phyloP scores from a whole-genome alignment of 2,888 invertebrate genomes.

The Uropetala carovei region DNA sequence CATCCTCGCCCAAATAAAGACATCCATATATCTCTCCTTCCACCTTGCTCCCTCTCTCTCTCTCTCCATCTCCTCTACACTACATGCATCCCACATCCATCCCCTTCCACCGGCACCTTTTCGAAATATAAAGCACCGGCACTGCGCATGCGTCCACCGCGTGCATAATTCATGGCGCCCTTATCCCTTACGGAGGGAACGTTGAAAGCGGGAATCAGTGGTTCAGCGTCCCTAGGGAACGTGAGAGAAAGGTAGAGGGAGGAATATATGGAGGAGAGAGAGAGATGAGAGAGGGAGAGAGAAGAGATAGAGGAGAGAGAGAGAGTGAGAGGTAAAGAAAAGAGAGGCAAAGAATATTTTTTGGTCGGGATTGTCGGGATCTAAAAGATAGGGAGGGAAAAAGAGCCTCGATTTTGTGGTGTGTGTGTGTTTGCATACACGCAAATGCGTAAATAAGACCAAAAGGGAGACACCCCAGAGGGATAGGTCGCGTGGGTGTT shows the following conservation, averaged over 20 bases:
- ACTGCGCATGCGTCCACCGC: background rate
- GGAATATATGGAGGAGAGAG: background rate
- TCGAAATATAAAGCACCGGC: background rate
- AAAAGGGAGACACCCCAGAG: background rate
- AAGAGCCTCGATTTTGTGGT: no score
- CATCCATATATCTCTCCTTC: background rate
- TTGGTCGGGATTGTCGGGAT: background rate
- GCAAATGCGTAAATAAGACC: conserved; percentile 17
- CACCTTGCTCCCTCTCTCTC: background rate
- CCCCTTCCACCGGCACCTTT: background rate
- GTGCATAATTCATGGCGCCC: conserved; percentile 29
- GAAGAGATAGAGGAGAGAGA: background rate
- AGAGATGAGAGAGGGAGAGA: background rate
- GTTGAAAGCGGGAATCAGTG: conserved; percentile 28
- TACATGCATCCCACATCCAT: background rate
- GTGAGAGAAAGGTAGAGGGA: background rate
- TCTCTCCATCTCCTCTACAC: background rate
- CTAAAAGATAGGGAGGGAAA: background rate
- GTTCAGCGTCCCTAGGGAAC: conserved; percentile 27
- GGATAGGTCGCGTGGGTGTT: background rate
- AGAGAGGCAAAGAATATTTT: background rate
- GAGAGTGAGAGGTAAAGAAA: background rate
- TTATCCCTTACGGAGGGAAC: conserved; percentile 18
- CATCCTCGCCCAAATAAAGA: background rate
- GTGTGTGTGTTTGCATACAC: background rate